Percentiles rank a stretch among this genome's conserved stretches.
phyloP scores from a whole-genome alignment of 2,888 invertebrate species.

The Rhagophthalmus giganteus region DNA sequence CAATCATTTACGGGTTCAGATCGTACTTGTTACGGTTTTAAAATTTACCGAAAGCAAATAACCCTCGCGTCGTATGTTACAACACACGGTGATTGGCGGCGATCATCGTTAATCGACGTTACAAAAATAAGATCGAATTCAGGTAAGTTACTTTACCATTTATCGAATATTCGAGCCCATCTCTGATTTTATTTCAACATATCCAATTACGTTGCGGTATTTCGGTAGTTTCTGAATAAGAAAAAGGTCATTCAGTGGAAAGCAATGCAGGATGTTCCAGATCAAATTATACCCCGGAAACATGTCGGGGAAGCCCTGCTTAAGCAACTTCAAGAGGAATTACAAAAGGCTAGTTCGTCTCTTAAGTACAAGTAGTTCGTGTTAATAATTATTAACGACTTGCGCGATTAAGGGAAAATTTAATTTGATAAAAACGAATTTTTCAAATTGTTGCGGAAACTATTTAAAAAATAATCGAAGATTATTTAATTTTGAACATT shows the following conservation, averaged over 20 bases:
- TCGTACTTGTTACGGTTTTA: too few relatives aligned
- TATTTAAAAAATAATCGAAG: too few relatives aligned
- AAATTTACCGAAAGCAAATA: constrained; percentile 13
- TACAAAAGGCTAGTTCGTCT: constrained; percentile 15
- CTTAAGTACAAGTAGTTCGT: constrained; percentile 4
- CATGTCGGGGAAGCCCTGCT: constrained; percentile 35
- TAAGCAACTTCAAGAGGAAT: constrained; percentile 28
- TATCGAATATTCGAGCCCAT: too few relatives aligned
- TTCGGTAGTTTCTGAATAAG: constrained; percentile 27
- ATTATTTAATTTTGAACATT: too few relatives aligned
- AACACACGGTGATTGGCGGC: too few relatives aligned
- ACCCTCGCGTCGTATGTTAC: constrained; percentile 6
- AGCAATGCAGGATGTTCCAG: constrained; percentile 38
- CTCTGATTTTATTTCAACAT: constrained; percentile 12
- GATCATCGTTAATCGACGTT: too few relatives aligned
- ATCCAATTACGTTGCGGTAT: constrained; percentile 25
- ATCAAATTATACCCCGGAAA: constrained; percentile 39
- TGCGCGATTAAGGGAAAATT: too few relatives aligned
- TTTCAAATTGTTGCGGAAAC: too few relatives aligned
- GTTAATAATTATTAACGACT: too few relatives aligned
- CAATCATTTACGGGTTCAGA: constrained; percentile 4
- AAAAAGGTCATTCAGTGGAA: constrained; percentile 35
- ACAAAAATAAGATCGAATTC: too few relatives aligned
- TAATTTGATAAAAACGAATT: too few relatives aligned
- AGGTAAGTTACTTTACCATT: too few relatives aligned